Conservation (phyloP, 35 echinoderm and acorn worm species). For the Ophioderma brevispina region DNA sequence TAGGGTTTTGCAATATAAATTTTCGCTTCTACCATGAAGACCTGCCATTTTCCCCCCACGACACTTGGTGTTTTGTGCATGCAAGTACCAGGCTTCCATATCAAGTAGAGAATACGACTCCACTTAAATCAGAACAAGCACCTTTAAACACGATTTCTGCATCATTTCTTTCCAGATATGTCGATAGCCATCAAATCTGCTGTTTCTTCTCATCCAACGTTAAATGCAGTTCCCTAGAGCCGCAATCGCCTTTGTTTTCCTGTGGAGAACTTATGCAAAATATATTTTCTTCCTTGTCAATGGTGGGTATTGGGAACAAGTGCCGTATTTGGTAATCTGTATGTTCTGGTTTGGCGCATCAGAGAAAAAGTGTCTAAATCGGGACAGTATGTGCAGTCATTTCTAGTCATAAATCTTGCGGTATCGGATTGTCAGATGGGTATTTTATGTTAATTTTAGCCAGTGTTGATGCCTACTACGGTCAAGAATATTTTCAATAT, state of each 20-base stretch:
- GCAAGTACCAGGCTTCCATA: no score
- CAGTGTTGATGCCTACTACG: constrained; percentile 26
- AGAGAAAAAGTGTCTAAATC: not conserved
- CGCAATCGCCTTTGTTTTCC: not conserved
- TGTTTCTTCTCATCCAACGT: not conserved
- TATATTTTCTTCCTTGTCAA: not conserved
- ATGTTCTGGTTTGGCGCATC: constrained; percentile 38
- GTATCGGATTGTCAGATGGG: constrained; percentile 68
- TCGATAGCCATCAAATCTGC: not conserved
- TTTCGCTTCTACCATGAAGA: no score
- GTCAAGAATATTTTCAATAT: constrained; percentile 27
- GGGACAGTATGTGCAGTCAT: not conserved
- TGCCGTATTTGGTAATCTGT: constrained; percentile 53
- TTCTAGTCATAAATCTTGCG: constrained; percentile 57
- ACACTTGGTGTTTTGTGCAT: no score
- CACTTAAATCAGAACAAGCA: no score
- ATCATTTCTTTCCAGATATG: not conserved
- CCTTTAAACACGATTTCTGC: no score
- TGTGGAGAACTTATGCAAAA: constrained; percentile 54
- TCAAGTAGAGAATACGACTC: no score
- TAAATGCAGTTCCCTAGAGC: not conserved
- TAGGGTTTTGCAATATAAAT: no score
- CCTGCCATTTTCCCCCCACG: no score
- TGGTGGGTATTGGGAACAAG: constrained; percentile 54
- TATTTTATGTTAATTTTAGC: constrained; percentile 64